phyloP scores from a whole-genome alignment of 23 tunicate species.

The Trididemnum nubilum region DNA sequence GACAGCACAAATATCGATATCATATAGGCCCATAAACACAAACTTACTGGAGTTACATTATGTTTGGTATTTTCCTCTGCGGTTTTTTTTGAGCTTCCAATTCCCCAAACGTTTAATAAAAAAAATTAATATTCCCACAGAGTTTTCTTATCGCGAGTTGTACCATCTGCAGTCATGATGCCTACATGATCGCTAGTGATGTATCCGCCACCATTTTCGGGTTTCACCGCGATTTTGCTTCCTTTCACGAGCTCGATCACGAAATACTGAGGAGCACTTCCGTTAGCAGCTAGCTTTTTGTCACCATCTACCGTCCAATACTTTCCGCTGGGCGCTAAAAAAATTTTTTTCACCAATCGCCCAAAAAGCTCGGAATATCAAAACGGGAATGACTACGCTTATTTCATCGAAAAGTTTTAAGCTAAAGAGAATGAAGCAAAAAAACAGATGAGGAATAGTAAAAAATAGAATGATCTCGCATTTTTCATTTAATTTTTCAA shows the following conservation, averaged over 20 bases:
- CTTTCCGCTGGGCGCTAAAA: conserved; percentile 83
- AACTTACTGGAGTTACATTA: too few species aligned
- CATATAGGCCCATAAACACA: too few species aligned
- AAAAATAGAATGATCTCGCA: too few species aligned
- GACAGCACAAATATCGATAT: too few species aligned
- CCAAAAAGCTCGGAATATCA: too few species aligned
- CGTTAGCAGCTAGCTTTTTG: conserved; percentile 53
- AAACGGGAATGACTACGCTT: too few species aligned
- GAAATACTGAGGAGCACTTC: conserved; percentile 49
- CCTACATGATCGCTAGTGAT: conserved; percentile 85
- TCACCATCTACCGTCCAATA: conserved; percentile 69
- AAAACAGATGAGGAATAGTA: neutral
- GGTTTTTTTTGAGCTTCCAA: too few species aligned
- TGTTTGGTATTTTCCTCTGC: too few species aligned
- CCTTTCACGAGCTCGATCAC: conserved; percentile 57
- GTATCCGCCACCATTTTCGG: conserved; percentile 64
- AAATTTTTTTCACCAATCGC: neutral
- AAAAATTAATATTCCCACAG: conserved; percentile 77
- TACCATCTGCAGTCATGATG: conserved; percentile 68
- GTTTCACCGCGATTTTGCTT: conserved; percentile 75
- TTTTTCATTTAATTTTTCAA: too few species aligned
- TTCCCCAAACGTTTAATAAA: neutral
- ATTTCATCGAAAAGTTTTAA: too few species aligned
- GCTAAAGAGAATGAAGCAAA: too few species aligned
- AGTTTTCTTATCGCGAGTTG: conserved; percentile 22